Base-by-base conservation (phyloP, 1,140 invertebrate species). In the Drosophila mauritiana region DNA sequence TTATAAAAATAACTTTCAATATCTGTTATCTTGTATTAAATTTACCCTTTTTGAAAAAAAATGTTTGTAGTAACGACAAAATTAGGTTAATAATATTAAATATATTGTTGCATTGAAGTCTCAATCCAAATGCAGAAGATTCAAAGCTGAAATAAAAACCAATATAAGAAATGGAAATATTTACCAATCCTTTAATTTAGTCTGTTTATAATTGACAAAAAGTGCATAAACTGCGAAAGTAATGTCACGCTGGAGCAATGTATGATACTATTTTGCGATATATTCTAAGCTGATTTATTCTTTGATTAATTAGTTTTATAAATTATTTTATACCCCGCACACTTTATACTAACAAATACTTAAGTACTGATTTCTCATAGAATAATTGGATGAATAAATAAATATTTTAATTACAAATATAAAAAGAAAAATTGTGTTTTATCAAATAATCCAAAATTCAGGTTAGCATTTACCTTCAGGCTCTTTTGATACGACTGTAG, bases 401-500 rank as follows among this genome's bases (percentile, higher is more conserved):
- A 10, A 31, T 49, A 15, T n/a, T 59, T 34, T 5, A n/a, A 49
- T 15, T 59, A 22, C 6, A 37, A 59, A 12, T 36, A 31, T 15
- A 20, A 0, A 17, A 55, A 17, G 42, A 52, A 20, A 22, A 40
- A 17, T 37, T 54, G 17, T 11, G 17, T 11, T n/a, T 48, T 15
- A 49, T 15, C 46, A 42, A 31, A 20, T 53, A 43, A 34, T 10
- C 27, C 42, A 59, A 43, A 61, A 57, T 70, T n/a, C 17, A 46
- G 34, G 12, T 43, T 34, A 58, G 55, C 40, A 82, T 75, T 92
- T 92, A 92, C 91, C 97, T 96, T 97, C 96, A 85, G 97, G 96
- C 92, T 98, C 97, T 95, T 97, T 97, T 92, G 97, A 97, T 94
- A 98, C 97, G 92, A 98, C 97, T 91, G 97, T 98, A 93, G 97